Percentiles rank a stretch among this genome's conserved stretches.
Conservation (phyloP, 2,888 invertebrate genomes). For the Halictus ligatus region DNA sequence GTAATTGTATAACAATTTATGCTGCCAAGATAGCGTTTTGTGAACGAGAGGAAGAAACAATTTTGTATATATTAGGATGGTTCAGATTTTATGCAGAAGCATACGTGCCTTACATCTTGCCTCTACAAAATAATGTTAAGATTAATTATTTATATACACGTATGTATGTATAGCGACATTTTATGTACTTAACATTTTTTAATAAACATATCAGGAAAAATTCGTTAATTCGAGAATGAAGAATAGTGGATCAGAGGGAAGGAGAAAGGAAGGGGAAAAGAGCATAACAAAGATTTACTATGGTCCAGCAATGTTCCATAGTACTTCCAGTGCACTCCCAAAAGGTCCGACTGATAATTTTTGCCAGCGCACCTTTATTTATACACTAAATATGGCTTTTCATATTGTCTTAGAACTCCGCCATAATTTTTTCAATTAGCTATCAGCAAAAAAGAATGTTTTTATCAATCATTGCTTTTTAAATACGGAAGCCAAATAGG, state of each 20-base stretch:
- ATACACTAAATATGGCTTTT: background rate
- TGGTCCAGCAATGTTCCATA: too few species aligned
- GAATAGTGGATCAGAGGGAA: background rate
- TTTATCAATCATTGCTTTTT: background rate
- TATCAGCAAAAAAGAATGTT: background rate
- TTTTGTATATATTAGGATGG: slow-evolving; percentile 79
- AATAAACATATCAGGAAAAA: slow-evolving; percentile 57
- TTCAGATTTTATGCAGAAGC: slow-evolving; percentile 67
- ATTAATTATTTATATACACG: slow-evolving; percentile 77
- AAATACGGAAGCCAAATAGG: background rate
- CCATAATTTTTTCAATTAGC: background rate
- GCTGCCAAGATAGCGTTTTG: slow-evolving; percentile 21
- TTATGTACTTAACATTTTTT: slow-evolving; percentile 73
- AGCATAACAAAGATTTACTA: too few species aligned
- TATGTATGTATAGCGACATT: slow-evolving; percentile 65
- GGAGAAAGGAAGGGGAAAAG: too few species aligned
- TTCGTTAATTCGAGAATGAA: background rate
- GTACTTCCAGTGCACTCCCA: too few species aligned
- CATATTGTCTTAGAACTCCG: background rate
- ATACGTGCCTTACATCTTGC: slow-evolving; percentile 82
- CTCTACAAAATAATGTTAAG: slow-evolving; percentile 74
- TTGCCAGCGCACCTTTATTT: too few species aligned
- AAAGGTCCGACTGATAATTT: too few species aligned
- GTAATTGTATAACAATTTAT: slow-evolving; percentile 16
- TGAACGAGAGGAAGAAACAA: slow-evolving; percentile 44